Evolutionary conservation across 2,113 vertebrate species (phyloP).

Genomic region (Pedetes capensis): DNA sequence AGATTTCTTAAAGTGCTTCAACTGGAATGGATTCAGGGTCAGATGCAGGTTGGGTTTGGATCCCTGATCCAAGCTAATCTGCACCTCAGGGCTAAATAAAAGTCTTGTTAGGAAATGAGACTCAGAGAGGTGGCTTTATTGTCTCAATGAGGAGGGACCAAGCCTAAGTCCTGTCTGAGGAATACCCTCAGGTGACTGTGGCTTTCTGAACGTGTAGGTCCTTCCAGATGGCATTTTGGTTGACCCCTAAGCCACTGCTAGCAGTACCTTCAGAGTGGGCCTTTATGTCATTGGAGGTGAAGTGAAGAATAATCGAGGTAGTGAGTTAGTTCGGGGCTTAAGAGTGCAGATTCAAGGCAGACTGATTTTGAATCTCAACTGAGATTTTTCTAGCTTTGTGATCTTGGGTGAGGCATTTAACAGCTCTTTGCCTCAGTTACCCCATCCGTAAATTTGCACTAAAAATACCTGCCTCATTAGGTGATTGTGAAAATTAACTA

Average conservation of each 20-base stretch:
- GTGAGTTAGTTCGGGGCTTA: not conserved
- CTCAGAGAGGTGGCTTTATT: not conserved
- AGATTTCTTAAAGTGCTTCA: no score
- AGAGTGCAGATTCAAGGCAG: not conserved
- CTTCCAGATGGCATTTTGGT: not conserved
- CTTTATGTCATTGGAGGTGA: not conserved
- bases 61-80: no score
- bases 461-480: not conserved
- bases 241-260: fast-evolving
- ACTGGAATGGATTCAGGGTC: no score
- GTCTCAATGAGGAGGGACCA: fast-evolving
- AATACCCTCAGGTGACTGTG: not conserved
- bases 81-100: no score
- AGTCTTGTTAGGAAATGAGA: no score
- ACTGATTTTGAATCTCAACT: not conserved
- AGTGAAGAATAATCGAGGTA: not conserved
- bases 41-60: no score
- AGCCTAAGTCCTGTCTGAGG: not conserved
- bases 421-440: not conserved
- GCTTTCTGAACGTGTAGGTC: not conserved
- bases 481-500: not conserved
- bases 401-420: not conserved
- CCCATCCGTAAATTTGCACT: not conserved
- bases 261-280: not conserved
- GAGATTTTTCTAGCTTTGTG: not conserved